Conservation (phyloP, 2,113 vertebrate species). For the Siniperca knerii region DNA sequence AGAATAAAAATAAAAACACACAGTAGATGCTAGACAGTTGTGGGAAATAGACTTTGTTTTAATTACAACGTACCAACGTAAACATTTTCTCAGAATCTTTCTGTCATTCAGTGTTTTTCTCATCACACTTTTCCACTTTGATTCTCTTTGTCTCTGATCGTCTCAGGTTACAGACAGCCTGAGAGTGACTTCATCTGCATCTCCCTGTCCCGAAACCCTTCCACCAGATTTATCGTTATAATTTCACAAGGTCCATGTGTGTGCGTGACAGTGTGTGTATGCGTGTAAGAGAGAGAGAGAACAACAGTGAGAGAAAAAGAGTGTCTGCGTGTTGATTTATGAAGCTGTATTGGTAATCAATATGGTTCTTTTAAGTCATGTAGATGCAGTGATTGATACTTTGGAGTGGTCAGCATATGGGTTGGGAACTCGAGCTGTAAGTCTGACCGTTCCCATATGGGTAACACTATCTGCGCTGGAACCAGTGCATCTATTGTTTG, state of each 20-base stretch:
- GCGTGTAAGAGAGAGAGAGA: slow-evolving; percentile 16
- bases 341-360: slow-evolving; percentile 81
- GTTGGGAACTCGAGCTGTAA: slow-evolving; percentile 65
- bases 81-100: not conserved
- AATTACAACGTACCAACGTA: not conserved
- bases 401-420: slow-evolving; percentile 73
- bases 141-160: slow-evolving; percentile 13
- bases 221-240: slow-evolving; percentile 53
- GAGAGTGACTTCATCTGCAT: slow-evolving; percentile 60
- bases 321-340: slow-evolving; percentile 75
- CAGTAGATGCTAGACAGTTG: not conserved
- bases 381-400: slow-evolving; percentile 80
- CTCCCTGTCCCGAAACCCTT: slow-evolving; percentile 26
- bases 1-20: slow-evolving; percentile 24
- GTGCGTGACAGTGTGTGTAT: slow-evolving; percentile 26
- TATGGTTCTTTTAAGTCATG: slow-evolving; percentile 78
- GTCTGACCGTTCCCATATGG: slow-evolving; percentile 75
- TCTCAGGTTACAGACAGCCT: slow-evolving; percentile 46
- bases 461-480: slow-evolving; percentile 71
- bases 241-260: slow-evolving; percentile 26
- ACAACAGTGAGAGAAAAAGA: slow-evolving; percentile 33
- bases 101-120: not conserved
- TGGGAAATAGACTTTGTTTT: not conserved
- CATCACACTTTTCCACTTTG: not conserved
- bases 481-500: slow-evolving; percentile 71